These are phyloP conservation scores for Myrmophylax atrothorax DNA, from an alignment of 2,113 vertebrate species.

Conservation along the genomic window DNA sequence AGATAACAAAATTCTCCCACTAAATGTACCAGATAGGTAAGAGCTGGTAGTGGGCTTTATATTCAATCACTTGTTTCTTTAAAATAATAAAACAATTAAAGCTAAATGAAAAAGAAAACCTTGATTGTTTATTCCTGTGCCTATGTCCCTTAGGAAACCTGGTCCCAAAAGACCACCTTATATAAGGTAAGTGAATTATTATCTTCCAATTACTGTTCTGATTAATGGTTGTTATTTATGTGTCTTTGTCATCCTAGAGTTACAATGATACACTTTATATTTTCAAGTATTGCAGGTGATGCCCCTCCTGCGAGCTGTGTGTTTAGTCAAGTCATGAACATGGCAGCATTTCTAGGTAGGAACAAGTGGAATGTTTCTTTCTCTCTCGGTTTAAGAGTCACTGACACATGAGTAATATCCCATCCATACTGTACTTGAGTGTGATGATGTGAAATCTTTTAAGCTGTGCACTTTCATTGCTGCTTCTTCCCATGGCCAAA, in stretches of 20 bases:
- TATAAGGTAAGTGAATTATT: conserved; percentile 82
- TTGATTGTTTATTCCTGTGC: conserved; percentile 15
- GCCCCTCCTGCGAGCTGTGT: conserved; percentile 89
- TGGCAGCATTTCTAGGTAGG: conserved; percentile 91
- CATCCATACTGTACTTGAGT: not conserved
- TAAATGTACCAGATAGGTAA: conserved; percentile 83
- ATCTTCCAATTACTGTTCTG: not conserved
- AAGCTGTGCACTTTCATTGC: not conserved
- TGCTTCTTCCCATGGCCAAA: not conserved
- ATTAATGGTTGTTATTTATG: not conserved
- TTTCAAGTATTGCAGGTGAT: conserved; percentile 87
- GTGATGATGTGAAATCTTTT: not conserved
- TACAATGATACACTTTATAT: conserved; percentile 32
- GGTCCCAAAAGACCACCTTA: conserved; percentile 80
- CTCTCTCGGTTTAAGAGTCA: not conserved
- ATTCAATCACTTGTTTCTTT: not conserved
- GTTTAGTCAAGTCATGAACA: conserved; percentile 92
- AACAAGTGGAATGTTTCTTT: not conserved
- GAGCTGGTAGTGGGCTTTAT: not conserved
- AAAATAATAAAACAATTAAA: not conserved
- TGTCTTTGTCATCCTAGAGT: not conserved
- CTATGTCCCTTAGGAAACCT: conserved; percentile 67
- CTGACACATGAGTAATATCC: not conserved
- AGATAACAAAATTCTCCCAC: conserved; percentile 80
- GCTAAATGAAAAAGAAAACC: not conserved